Conservation (phyloP, 2,113 vertebrate genomes). For the Colinus virginianus region DNA sequence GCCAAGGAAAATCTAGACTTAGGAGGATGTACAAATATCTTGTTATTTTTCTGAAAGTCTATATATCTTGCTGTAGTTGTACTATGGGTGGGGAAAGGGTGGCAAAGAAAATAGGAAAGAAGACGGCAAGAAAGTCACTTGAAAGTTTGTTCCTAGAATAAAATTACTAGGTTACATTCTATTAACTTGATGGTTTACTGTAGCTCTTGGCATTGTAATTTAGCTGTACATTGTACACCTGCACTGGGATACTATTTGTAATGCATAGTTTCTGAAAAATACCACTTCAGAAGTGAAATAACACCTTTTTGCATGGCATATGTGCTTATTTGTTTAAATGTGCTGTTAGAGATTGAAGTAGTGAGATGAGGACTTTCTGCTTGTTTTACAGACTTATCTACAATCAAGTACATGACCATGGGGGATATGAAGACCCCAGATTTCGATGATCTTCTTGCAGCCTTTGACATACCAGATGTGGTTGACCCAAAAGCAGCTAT, state of each 20-base stretch:
- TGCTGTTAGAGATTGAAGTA: not conserved
- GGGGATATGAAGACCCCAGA: conserved; percentile 99
- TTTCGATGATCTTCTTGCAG: conserved; percentile 98
- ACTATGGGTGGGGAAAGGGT: not conserved
- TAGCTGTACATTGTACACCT: not conserved
- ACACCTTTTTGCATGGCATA: not conserved
- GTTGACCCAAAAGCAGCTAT: conserved; percentile 97
- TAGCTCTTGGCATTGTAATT: not conserved
- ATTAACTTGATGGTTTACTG: not conserved
- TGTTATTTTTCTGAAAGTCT: not conserved
- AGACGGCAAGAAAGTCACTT: not conserved
- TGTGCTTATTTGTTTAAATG: fast-evolving
- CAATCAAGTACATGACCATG: conserved; percentile 87
- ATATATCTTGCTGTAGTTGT: not conserved
- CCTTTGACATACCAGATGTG: conserved; percentile 99
- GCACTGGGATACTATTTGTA: not conserved
- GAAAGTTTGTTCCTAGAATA: not conserved
- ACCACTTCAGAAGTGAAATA: not conserved
- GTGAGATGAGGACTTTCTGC: conserved; percentile 52
- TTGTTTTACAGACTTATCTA: conserved; percentile 75
- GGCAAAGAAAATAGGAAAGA: not conserved
- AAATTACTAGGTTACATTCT: not conserved
- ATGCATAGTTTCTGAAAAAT: not conserved
- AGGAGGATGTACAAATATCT: not conserved
- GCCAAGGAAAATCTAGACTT: not conserved